Conservation (phyloP, 2,113 vertebrate genomes). For the Lamprologus callipterus region DNA sequence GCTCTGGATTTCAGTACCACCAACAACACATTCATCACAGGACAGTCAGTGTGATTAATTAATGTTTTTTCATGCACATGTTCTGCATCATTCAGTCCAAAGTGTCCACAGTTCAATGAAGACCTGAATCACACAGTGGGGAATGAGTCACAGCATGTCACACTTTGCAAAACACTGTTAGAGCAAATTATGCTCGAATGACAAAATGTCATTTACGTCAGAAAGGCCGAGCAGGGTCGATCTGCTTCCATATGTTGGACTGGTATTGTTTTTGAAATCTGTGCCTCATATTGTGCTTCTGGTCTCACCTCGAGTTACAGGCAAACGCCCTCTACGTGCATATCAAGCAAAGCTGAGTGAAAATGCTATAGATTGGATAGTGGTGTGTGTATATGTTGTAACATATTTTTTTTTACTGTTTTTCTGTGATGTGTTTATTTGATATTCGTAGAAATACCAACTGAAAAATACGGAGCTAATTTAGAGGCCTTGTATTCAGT, state of each 20-base stretch:
- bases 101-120: neutral
- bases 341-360: neutral
- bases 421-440: neutral
- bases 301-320: neutral
- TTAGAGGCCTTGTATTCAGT: neutral
- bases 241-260: slow-evolving; percentile 5
- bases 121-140: neutral
- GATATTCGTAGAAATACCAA: neutral
- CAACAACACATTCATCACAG: neutral
- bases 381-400: neutral
- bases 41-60: neutral
- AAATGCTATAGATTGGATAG: neutral
- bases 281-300: slow-evolving; percentile 33
- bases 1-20: neutral
- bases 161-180: neutral
- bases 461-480: neutral
- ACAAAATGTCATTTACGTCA: neutral
- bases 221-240: neutral
- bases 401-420: slow-evolving; percentile 22
- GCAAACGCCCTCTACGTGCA: slow-evolving; percentile 1
- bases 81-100: neutral
- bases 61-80: neutral
- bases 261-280: slow-evolving; percentile 4
- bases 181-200: neutral
- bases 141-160: neutral